phyloP scores from a whole-genome alignment of 2,113 vertebrate genomes.

The Daubentonia madagascariensis region DNA sequence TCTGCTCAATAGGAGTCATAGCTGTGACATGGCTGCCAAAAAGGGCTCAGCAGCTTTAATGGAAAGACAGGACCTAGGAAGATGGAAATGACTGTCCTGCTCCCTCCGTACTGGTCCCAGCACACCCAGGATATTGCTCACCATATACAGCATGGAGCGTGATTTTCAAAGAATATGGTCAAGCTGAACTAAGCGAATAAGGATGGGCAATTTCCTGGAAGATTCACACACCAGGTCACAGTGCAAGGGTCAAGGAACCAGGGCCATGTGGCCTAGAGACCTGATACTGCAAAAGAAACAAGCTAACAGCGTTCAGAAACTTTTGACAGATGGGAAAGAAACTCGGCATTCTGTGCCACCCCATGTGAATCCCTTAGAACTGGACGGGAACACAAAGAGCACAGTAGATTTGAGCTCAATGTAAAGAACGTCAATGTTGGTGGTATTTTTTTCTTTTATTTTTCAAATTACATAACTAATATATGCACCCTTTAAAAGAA shows the following conservation, averaged over 20 bases:
- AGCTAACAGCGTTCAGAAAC: background rate
- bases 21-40: background rate
- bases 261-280: background rate
- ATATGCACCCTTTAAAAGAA: background rate
- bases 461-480: background rate
- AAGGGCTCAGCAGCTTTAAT: background rate
- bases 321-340: background rate
- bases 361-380: background rate
- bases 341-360: background rate
- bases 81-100: background rate
- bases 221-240: background rate
- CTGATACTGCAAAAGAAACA: background rate
- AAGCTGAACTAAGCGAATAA: background rate
- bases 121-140: background rate
- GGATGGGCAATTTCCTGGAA: background rate
- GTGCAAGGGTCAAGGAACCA: background rate
- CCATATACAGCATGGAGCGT: background rate
- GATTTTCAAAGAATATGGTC: background rate
- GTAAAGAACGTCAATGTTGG: background rate
- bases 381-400: background rate
- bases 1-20: background rate
- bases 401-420: background rate
- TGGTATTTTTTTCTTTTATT: background rate
- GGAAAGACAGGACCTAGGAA: background rate
- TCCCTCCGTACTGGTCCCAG: background rate